A percentile compares a stretch with the other conserved stretches of the same genome.
Conservation (phyloP, 2,888 invertebrate genomes). For the Eudasyphora cyanicolor region DNA sequence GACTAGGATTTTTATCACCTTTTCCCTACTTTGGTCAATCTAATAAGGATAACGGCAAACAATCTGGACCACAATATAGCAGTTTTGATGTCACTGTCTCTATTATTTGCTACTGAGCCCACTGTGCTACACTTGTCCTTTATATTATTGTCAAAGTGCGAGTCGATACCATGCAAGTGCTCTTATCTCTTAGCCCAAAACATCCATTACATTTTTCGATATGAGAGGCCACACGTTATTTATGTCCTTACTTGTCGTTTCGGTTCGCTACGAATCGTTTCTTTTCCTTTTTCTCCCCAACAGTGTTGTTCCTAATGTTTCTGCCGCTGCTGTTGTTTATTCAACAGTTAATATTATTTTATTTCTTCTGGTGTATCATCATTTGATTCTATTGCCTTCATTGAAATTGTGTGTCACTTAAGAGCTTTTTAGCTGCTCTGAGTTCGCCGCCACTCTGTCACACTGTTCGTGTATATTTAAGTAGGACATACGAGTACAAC, state of each 20-base stretch:
- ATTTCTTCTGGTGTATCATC: constrained; percentile 31
- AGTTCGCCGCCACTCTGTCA: constrained; percentile 9
- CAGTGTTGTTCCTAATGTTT: no score
- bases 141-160: constrained; percentile 11
- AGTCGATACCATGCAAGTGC: background rate
- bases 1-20: no score
- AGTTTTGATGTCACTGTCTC: no score
- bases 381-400: constrained; percentile 48
- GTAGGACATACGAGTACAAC: background rate
- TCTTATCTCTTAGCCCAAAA: background rate
- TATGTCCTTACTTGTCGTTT: constrained; percentile 31
- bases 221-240: constrained; percentile 6
- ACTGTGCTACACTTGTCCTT: constrained; percentile 1
- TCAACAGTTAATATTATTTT: constrained; percentile 54
- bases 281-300: no score
- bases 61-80: no score
- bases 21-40: no score
- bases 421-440: constrained; percentile 41
- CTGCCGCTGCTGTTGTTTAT: constrained; percentile 9
- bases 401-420: constrained; percentile 49
- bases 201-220: constrained; percentile 62
- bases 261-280: no score
- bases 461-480: background rate
- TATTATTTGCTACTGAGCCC: no score
- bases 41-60: no score